Base-by-base conservation (phyloP, 2,888 invertebrate genomes). In the Mamestra brassicae region DNA sequence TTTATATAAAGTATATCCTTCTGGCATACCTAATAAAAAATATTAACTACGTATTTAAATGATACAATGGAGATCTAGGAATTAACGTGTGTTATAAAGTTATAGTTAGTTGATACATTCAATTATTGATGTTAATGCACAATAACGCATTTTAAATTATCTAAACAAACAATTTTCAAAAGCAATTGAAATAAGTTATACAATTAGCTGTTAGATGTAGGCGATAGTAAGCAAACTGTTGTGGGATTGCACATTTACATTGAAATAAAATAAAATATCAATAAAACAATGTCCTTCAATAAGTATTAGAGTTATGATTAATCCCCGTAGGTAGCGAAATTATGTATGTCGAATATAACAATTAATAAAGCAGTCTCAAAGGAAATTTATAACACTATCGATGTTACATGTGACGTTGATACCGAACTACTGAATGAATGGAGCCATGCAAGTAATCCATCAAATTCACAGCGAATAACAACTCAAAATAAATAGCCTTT, bases 401-500 rank as follows among this genome's bases (percentile, higher is more conserved):
- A 60, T 65, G 54, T 72, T 76, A 61, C 58, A 68, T 69, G 68
- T 76, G 81, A 72, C 72, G 75, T 78, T 81, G 76, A 78, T 71
- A 78, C 45, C 26, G 52, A 78, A 83, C 47, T 71, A 78, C 67
- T 67, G 62, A 86, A 80, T 86, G 72, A 80, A 86, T 86, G 64
- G 74, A 75, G 57, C 64, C 63, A 74, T 68, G 63, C 78, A 64
- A 77, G 66, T 71, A 85, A 86, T 87, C 76, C 66, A 88, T 88
- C 85, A 88, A 83, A 86, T 86, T 86, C 76, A 79, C 85, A 80
- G 71, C 57, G 77, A 75, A 79, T 77, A 84, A 81, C 71, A 78
- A 80, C 76, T 72, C 79, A 71, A 83, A 83, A 77, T 83, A 77
- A 87, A 88, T 79, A 82, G 80, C 73, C 67, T 77, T 57, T 63